phyloP scores from a whole-genome alignment of 1,140 invertebrate species.

The Trichomalopsis sarcophagae region DNA sequence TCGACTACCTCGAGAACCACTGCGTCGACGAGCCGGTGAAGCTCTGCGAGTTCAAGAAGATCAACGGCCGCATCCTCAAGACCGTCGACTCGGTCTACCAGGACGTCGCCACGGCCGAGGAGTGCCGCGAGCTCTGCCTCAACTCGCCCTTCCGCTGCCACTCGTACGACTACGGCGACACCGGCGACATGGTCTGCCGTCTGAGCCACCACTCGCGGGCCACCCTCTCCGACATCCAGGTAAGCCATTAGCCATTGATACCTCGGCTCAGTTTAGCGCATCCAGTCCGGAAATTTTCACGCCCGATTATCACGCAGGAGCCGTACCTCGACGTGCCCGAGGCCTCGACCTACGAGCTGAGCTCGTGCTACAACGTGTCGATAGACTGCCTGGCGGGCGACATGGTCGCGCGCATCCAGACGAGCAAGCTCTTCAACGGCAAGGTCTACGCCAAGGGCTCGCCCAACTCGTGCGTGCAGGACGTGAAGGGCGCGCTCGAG shows the following conservation, averaged over 20 bases:
- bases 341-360: slow-evolving; percentile 92
- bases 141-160: slow-evolving; percentile 91
- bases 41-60: slow-evolving; percentile 93
- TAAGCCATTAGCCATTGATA: slow-evolving; percentile 62
- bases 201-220: slow-evolving; percentile 92
- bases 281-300: too few relatives aligned
- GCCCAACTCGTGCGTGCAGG: slow-evolving; percentile 92
- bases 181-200: slow-evolving; percentile 93
- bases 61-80: slow-evolving; percentile 90
- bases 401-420: slow-evolving; percentile 94
- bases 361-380: slow-evolving; percentile 95
- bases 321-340: slow-evolving; percentile 92
- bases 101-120: slow-evolving; percentile 89
- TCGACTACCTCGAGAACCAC: slow-evolving; percentile 92
- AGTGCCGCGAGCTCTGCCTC: slow-evolving; percentile 91
- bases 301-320: slow-evolving; percentile 76
- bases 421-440: slow-evolving; percentile 93
- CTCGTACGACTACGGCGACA: slow-evolving; percentile 94
- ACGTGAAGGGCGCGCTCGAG: slow-evolving; percentile 88
- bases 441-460: slow-evolving; percentile 96
- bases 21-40: slow-evolving; percentile 93
- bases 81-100: slow-evolving; percentile 95
- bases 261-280: too few relatives aligned
- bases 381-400: slow-evolving; percentile 93
- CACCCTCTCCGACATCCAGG: slow-evolving; percentile 91